These are phyloP conservation scores for Heterocephalus glaber DNA, from an alignment of 2,113 vertebrate species.

Conservation along the genomic window DNA sequence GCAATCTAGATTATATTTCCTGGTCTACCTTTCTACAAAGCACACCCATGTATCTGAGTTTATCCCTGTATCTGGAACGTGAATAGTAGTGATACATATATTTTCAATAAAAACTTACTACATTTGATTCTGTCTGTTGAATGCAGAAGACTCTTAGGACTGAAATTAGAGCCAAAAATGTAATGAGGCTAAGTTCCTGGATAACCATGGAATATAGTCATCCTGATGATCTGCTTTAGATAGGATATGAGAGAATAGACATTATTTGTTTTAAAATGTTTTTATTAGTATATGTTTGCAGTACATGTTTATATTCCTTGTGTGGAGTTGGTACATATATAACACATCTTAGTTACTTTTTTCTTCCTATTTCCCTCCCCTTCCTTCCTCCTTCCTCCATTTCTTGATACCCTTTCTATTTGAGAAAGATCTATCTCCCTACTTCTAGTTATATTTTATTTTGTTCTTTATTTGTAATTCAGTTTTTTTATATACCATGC, in stretches of 20 bases:
- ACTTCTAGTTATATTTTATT: neutral
- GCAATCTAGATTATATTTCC: neutral
- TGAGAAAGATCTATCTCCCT: neutral
- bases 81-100: neutral
- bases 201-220: neutral
- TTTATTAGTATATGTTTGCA: neutral
- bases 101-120: neutral
- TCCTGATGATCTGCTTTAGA: neutral
- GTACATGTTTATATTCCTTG: neutral
- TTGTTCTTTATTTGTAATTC: neutral
- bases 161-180: conserved; percentile 7
- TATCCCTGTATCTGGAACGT: neutral
- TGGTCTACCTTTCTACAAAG: neutral
- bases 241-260: neutral
- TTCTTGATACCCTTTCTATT: neutral
- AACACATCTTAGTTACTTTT: neutral
- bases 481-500: neutral
- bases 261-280: neutral
- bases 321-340: neutral
- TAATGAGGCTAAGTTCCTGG: neutral
- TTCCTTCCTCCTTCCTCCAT: neutral
- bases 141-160: neutral
- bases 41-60: neutral
- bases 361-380: neutral
- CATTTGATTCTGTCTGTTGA: neutral